Conservation (phyloP, 2,888 invertebrate genomes). For the Hololepta plana region DNA sequence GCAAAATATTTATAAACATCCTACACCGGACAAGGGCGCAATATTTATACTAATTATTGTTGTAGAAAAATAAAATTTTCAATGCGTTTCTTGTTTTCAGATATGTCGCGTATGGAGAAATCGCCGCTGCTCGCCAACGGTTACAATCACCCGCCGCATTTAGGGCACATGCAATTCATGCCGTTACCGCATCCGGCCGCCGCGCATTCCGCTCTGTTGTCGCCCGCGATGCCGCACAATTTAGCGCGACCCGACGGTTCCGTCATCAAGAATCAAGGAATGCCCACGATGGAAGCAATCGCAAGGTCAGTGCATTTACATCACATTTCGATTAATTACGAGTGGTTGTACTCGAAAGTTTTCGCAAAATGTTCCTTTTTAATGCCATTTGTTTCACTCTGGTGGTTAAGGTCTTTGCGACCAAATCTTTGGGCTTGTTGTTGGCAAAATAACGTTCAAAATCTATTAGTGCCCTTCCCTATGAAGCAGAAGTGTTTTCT, state of each 20-base stretch:
- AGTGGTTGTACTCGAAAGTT: too few relatives aligned
- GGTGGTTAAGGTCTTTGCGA: too few relatives aligned
- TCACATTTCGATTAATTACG: too few relatives aligned
- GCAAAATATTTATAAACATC: too few relatives aligned
- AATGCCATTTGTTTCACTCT: too few relatives aligned
- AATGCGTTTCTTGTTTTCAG: constrained; percentile 30
- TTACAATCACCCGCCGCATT: constrained; percentile 84
- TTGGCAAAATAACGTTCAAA: too few relatives aligned
- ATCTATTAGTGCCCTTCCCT: too few relatives aligned
- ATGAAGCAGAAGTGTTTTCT: too few relatives aligned
- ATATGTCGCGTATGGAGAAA: constrained; percentile 79
- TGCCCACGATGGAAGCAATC: constrained; percentile 78
- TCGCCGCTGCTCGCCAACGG: constrained; percentile 83
- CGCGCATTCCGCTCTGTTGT: constrained; percentile 61
- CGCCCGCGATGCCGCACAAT: constrained; percentile 78
- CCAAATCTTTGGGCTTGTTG: too few relatives aligned
- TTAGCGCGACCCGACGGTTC: constrained; percentile 68
- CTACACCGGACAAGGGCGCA: constrained; percentile 6
- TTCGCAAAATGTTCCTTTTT: constrained; percentile 8
- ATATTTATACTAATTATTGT: constrained; percentile 1
- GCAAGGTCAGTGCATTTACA: constrained; percentile 76
- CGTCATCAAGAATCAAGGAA: constrained; percentile 65
- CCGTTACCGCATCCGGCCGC: constrained; percentile 63
- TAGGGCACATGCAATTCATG: constrained; percentile 90
- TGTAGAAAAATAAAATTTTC: background rate